Conservation (phyloP, 2,113 vertebrate species). For the Pontoporia blainvillei region DNA sequence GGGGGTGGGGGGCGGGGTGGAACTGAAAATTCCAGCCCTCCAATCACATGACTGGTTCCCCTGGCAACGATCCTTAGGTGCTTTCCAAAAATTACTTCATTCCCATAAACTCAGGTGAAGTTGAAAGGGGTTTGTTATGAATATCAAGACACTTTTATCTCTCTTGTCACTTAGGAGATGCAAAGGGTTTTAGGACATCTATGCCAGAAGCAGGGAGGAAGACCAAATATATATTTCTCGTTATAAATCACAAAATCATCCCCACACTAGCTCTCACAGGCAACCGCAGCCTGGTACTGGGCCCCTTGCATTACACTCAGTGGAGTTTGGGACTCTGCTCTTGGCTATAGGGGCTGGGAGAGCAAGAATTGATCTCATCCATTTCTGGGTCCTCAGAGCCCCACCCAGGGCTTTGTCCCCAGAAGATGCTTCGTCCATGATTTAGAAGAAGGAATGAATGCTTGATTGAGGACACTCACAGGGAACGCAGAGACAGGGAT, state of each 20-base stretch:
- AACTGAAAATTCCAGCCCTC: neutral
- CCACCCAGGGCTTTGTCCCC: too few relatives aligned
- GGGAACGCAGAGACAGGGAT: neutral
- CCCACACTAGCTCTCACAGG: neutral
- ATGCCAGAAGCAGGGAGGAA: neutral
- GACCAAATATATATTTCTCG: neutral
- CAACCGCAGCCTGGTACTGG: too few relatives aligned
- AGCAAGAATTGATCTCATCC: neutral
- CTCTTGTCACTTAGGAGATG: neutral
- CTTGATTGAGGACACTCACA: neutral
- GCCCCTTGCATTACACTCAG: fast-evolving
- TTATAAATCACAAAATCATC: neutral
- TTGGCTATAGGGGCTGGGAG: neutral
- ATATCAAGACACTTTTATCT: neutral
- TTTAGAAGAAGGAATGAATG: neutral
- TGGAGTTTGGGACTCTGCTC: fast-evolving
- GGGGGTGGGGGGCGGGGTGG: fast-evolving
- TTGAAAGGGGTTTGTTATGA: neutral
- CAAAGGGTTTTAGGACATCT: neutral
- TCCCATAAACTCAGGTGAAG: neutral
- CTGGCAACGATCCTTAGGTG: neutral
- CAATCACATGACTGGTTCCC: neutral
- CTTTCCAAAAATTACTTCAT: neutral
- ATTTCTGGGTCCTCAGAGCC: neutral
- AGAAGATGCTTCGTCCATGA: fast-evolving